Conservation (phyloP, 2,888 invertebrate genomes). For the Netelia fuscicornis region DNA sequence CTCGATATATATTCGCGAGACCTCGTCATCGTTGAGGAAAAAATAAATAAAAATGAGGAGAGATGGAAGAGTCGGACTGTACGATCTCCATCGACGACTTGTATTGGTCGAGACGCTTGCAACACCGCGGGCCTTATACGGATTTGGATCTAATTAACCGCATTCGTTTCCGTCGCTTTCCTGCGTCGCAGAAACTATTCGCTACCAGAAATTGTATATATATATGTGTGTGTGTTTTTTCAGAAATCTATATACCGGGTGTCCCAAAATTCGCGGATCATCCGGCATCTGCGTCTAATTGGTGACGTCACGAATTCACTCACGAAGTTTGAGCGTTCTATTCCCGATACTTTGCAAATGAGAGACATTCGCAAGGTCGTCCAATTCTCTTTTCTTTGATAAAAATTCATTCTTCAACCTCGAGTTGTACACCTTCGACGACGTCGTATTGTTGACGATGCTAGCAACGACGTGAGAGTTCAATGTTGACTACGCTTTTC, state of each 20-base stretch:
- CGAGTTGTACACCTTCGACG: too few relatives aligned
- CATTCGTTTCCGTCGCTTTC: slow-evolving; percentile 50
- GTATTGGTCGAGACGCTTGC: neutral
- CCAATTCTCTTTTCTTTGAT: too few relatives aligned
- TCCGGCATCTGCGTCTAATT: too few relatives aligned
- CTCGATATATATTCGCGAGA: neutral
- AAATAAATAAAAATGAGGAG: neutral
- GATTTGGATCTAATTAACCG: slow-evolving; percentile 63
- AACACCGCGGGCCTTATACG: slow-evolving; percentile 42
- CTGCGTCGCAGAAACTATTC: slow-evolving; percentile 31
- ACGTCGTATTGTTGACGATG: too few relatives aligned
- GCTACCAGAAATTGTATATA: neutral
- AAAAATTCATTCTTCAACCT: too few relatives aligned
- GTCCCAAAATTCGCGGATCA: too few relatives aligned
- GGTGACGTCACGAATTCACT: too few relatives aligned
- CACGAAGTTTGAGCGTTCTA: too few relatives aligned
- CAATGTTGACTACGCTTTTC: too few relatives aligned
- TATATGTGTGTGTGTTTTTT: neutral
- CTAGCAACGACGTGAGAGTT: too few relatives aligned
- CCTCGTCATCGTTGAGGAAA: neutral
- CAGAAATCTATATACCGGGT: neutral
- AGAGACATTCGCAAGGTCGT: too few relatives aligned
- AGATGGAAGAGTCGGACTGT: slow-evolving; percentile 18
- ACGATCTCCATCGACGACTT: neutral
- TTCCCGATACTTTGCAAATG: too few relatives aligned